Percentiles rank a stretch among this genome's conserved stretches.
These are phyloP conservation scores for Sanderia malayensis DNA, from an alignment of 30 jellyfish, hydroid and myxozoan genomes.

Conservation along the genomic window DNA sequence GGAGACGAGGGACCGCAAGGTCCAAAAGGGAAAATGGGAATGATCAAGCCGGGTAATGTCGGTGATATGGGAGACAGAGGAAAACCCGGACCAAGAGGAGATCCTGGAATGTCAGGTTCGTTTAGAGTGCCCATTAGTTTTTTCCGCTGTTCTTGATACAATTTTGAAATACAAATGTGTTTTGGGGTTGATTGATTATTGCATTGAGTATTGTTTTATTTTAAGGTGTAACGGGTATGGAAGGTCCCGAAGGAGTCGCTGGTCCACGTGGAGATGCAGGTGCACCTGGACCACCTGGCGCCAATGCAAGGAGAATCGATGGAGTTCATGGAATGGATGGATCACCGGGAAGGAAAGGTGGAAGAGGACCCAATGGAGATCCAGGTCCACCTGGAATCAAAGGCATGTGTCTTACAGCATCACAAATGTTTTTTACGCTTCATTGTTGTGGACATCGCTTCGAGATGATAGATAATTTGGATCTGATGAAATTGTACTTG, in stretches of 20 bases:
- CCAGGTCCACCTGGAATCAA: constrained; percentile 25
- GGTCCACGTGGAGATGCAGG: constrained; percentile 82
- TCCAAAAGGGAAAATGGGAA: constrained; percentile 61
- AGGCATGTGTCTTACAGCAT: too few relatives aligned
- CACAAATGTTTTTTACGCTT: too few relatives aligned
- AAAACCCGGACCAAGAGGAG: constrained; percentile 73
- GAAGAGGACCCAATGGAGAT: constrained; percentile 3
- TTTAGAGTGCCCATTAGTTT: too few relatives aligned
- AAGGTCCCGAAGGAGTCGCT: constrained; percentile 68
- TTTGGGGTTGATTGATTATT: neutral
- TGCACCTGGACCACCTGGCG: constrained; percentile 8
- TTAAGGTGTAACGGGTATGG: constrained; percentile 78
- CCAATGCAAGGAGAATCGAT: constrained; percentile 3
- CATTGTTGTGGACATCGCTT: too few relatives aligned
- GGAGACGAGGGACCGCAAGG: constrained; percentile 79
- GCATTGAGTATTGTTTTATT: neutral
- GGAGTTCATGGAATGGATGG: constrained; percentile 73
- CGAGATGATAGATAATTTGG: too few relatives aligned
- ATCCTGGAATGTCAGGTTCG: constrained; percentile 63
- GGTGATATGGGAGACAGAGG: constrained; percentile 79
- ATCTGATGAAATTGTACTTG: too few relatives aligned
- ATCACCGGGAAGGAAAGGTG: constrained; percentile 58
- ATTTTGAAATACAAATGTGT: too few relatives aligned
- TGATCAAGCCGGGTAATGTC: constrained; percentile 63
- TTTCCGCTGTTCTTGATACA: too few relatives aligned